Evolutionary conservation across 2,888 invertebrate genomes (phyloP), one percentile per base, ranked within the genome.

Genomic region (Heteropelma amictum): DNA sequence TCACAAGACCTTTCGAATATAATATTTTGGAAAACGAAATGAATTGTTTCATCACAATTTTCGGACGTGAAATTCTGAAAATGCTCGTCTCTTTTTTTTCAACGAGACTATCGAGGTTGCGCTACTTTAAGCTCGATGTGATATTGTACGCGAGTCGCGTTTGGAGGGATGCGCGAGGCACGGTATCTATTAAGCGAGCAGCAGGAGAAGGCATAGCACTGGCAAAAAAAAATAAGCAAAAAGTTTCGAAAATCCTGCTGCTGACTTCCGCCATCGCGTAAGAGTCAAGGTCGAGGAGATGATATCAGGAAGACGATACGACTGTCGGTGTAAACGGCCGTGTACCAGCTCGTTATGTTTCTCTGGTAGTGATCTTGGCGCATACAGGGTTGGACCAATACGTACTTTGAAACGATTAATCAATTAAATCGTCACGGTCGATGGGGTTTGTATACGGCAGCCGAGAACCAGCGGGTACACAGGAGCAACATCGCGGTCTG

Each of bases 351-450:
- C 49, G 53, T 64, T 64, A 70, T 64, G 56, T 68, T 17, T 47
- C 38, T 12, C 17, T 17, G 33, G 30, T 21, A 8, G 6, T 17
- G 23, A 6, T 19, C 53, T 5, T 17, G 21, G 14, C 1, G 7
- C 26, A 63, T 51, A 68, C 72, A 40, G 54, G 61, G 53, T 45
- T 47, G 58, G 49, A 58, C 69, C 76, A 30, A 47, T 64, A 72
- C 76, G 71, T 80, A 79, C 69, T 80, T 77, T 77, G 49, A 61
- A 69, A 78, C 81, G 81, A 84, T 85, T 83, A 82, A 84, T 85
- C 82, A 83, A 82, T 83, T 80, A 79, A 82, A 79, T 83, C 79
- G 80, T 85, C 81, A 80, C 80, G 80, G 77, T 78, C 67, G 69
- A 78, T 71, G 76, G 79, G 70, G 75, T n/a, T n/a, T n/a, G n/a